Evolutionary conservation across 2,888 invertebrate species (phyloP), one percentile per base, ranked within the genome.

Genomic region (Eupithecia abbreviata): DNA sequence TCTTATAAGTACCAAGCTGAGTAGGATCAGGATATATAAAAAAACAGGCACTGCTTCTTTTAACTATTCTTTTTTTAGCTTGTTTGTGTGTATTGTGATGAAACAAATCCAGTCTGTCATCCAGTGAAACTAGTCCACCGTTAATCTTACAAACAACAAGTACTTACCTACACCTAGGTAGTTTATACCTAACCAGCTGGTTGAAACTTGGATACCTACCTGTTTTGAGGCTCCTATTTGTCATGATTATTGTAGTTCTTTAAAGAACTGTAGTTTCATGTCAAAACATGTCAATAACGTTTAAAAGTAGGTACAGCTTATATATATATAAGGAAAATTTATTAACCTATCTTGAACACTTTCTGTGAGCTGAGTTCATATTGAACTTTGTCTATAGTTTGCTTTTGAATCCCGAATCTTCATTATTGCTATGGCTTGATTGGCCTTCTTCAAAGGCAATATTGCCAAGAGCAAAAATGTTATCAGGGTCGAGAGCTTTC

Each of bases 381-480:
- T 47, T 51, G 30, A 58, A 51, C 67, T 67, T 67, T 90, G 45
- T 15, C 67, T 89, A 94, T 84, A 94, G 86, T 90, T 94, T 94
- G 84, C 94, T 93, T 81, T 88, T 91, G 4, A 88, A 76, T n/a
- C 65, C 70, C 12, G 66, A 66, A 65, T 51, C 65, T 51, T 77
- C 65, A 71, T 42, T 73, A 45, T 9, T 76, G 42, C 4, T 80
- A 83, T 74, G 84, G 82, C n/a, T 77, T 73, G 73, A 58, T 77
- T 79, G 77, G 66, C 81, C 73, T 79, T 82, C 89, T 42, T 89
- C 91, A 62, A 94, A 89, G 1, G 88, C 91, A 88, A 95, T 91
- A 92, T 99, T 99, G 58, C 98, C 97, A 78, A 96, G 96, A 0
- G 98, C 99, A 92, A 99, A 99, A 79, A 99, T 97, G 90, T 99